A percentile compares a stretch with the other conserved stretches of the same genome.
Conservation (phyloP, 2,113 vertebrate genomes). For the Helogale parvula region DNA sequence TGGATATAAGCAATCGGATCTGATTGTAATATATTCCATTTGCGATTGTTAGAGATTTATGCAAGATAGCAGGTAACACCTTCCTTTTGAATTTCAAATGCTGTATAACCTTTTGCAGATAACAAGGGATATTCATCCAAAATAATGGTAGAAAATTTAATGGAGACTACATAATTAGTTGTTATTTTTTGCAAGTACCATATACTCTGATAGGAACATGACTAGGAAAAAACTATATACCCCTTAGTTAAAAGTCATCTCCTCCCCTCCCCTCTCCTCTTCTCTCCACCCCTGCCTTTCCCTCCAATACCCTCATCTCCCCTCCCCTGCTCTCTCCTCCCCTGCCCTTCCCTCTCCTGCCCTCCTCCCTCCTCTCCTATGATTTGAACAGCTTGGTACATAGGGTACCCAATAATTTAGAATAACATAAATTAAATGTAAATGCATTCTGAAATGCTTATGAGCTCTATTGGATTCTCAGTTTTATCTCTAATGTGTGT, state of each 20-base stretch:
- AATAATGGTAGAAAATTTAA: constrained; percentile 85
- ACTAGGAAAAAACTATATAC: constrained; percentile 40
- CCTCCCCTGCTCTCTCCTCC: neutral
- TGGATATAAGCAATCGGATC: constrained; percentile 79
- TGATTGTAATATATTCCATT: constrained; percentile 84
- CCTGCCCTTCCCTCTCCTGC: neutral
- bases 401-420: neutral
- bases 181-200: constrained; percentile 74
- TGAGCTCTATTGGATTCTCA: neutral
- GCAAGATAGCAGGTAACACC: constrained; percentile 78
- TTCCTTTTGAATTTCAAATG: constrained; percentile 87
- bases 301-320: neutral
- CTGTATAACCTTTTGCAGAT: constrained; percentile 82
- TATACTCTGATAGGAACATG: constrained; percentile 67
- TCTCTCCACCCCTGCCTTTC: neutral
- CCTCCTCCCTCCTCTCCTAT: neutral
- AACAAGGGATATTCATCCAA: constrained; percentile 81
- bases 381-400: constrained; percentile 3
- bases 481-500: neutral
- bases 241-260: constrained; percentile 56
- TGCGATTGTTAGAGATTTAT: constrained; percentile 83
- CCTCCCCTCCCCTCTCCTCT: neutral
- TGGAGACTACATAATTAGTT: constrained; percentile 82
- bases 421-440: constrained; percentile 55
- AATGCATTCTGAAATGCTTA: constrained; percentile 18